A percentile compares a stretch with the other conserved stretches of the same genome.
Conservation (phyloP, 2,888 invertebrate genomes). For the Epicampocera succincta region DNA sequence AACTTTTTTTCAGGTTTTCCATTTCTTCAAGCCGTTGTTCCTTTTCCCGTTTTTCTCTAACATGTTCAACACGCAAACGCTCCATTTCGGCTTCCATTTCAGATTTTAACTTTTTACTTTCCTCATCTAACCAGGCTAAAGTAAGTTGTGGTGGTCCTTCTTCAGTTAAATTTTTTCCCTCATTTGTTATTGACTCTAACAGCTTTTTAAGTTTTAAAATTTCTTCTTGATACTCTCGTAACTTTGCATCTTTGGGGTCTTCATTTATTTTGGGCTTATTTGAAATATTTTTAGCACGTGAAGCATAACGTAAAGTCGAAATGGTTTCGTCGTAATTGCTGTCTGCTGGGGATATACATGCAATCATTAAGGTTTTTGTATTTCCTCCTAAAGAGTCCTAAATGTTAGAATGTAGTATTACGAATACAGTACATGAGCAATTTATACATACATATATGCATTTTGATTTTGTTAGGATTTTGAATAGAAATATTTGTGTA, state of each 20-base stretch:
- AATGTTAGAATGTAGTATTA: constrained; percentile 34
- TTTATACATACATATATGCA: no score
- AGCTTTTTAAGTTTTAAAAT: constrained; percentile 85
- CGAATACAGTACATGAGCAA: neutral
- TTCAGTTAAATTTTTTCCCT: constrained; percentile 81
- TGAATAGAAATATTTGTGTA: no score
- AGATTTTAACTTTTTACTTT: constrained; percentile 77
- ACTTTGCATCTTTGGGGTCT: constrained; percentile 93
- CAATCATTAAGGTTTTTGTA: constrained; percentile 94
- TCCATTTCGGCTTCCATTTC: constrained; percentile 80
- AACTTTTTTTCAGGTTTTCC: constrained; percentile 72
- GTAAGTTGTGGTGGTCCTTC: constrained; percentile 15
- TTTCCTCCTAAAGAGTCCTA: constrained; percentile 92
- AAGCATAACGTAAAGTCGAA: constrained; percentile 91
- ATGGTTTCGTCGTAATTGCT: constrained; percentile 92
- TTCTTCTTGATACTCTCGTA: constrained; percentile 92
- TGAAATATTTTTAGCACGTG: constrained; percentile 92
- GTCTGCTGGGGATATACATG: constrained; percentile 91
- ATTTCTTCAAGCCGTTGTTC: constrained; percentile 74
- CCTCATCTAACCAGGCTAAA: constrained; percentile 81
- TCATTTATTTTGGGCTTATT: constrained; percentile 93
- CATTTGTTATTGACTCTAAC: constrained; percentile 70
- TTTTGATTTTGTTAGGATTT: no score
- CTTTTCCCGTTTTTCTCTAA: constrained; percentile 73
- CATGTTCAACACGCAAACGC: constrained; percentile 78